phyloP scores from a whole-genome alignment of 2,113 vertebrate species.

The Tachycineta bicolor region DNA sequence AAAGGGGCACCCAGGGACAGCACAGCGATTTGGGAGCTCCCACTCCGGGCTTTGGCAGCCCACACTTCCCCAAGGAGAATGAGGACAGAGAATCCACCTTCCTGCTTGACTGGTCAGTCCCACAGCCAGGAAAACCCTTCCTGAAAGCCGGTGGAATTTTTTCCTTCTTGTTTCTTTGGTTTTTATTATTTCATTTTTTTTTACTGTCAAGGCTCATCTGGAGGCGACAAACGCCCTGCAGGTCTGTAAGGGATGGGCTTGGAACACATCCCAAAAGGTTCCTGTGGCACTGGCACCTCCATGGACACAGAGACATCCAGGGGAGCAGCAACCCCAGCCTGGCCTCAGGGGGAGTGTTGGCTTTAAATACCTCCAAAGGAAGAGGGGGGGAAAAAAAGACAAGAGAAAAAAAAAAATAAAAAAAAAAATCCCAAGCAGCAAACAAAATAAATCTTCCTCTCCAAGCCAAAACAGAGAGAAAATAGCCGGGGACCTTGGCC shows the following conservation, averaged over 20 bases:
- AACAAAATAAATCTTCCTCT: constrained; percentile 48
- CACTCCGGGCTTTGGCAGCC: background rate
- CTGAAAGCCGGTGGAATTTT: background rate
- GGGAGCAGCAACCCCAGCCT: background rate
- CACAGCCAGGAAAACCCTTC: background rate
- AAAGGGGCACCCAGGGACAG: background rate
- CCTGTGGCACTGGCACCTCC: background rate
- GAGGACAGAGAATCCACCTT: background rate
- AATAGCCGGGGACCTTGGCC: constrained; percentile 55
- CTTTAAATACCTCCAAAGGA: background rate
- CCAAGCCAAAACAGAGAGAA: constrained; percentile 52
- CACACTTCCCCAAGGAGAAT: background rate
- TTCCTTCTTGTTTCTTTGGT: background rate
- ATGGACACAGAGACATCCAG: rapidly evolving
- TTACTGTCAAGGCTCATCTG: background rate
- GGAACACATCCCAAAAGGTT: background rate
- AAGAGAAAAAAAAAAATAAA: background rate
- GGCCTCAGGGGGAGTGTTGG: rapidly evolving
- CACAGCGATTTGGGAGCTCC: rapidly evolving
- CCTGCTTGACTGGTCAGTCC: background rate
- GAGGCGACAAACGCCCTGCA: background rate
- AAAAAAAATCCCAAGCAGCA: background rate
- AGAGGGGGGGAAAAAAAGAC: background rate
- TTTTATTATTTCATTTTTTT: too few relatives aligned
- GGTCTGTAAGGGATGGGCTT: background rate